phyloP scores from a whole-genome alignment of 2,113 vertebrate genomes.

The Phyllopteryx taeniolatus region DNA sequence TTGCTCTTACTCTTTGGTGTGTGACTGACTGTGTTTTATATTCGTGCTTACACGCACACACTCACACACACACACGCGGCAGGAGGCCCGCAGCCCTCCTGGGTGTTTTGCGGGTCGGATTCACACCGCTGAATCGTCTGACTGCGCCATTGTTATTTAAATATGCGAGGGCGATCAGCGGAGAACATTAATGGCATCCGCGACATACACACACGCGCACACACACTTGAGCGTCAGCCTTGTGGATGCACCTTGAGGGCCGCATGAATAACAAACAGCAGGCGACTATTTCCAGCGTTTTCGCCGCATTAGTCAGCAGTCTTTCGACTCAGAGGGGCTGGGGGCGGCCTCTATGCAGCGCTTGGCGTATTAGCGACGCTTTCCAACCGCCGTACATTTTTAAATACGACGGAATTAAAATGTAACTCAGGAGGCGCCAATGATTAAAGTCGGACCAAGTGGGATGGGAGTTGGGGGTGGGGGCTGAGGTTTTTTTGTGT shows the following conservation, averaged over 20 bases:
- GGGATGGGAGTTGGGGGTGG: conserved; percentile 34
- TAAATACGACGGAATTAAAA: conserved; percentile 8
- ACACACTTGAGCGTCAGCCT: conserved; percentile 58
- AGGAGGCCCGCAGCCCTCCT: conserved; percentile 51
- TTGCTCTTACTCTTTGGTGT: not conserved
- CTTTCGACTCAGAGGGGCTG: conserved; percentile 44
- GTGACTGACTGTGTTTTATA: not conserved
- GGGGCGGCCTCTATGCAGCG: conserved; percentile 39
- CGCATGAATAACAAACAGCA: conserved; percentile 71
- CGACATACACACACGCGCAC: conserved; percentile 42
- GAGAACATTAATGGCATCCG: conserved; percentile 71
- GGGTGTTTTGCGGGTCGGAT: conserved; percentile 70
- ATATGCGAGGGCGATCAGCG: conserved; percentile 69
- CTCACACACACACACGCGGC: conserved; percentile 23
- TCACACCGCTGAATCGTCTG: conserved; percentile 67
- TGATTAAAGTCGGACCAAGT: conserved; percentile 44
- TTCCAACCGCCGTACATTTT: conserved; percentile 10
- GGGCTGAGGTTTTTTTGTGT: conserved; percentile 59
- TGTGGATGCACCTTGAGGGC: conserved; percentile 69
- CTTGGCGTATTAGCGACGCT: conserved; percentile 49
- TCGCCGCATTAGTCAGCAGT: conserved; percentile 69
- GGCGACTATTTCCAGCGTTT: conserved; percentile 62
- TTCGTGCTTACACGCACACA: conserved; percentile 9
- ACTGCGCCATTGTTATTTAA: conserved; percentile 76
- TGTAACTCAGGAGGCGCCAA: conserved; percentile 47